A percentile compares a stretch with the other conserved stretches of the same genome.
These are phyloP conservation scores for Melanerpes formicivorus DNA, from an alignment of 2,113 vertebrate species.

Conservation along the genomic window DNA sequence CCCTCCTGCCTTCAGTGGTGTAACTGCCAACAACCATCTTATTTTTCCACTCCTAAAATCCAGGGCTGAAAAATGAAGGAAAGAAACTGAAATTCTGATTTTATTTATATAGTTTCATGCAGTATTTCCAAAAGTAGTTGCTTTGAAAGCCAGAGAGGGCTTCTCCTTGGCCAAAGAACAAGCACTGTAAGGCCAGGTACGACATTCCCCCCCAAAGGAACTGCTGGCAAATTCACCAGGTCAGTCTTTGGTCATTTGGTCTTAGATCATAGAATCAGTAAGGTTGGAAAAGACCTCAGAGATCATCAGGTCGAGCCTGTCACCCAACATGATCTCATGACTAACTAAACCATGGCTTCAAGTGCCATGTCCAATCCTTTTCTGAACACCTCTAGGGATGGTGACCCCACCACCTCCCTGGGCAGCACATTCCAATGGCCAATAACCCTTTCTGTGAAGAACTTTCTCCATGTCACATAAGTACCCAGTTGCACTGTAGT, in stretches of 20 bases:
- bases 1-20: not conserved
- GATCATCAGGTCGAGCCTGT: too few relatives aligned
- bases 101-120: not conserved
- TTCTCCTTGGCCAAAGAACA: not conserved
- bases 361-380: too few relatives aligned
- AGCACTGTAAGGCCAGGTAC: not conserved
- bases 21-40: not conserved
- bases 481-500: not conserved
- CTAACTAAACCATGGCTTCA: too few relatives aligned
- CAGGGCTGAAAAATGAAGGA: not conserved
- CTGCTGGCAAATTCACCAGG: fast-evolving
- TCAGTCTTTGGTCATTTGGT: not conserved
- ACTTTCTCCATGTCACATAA: not conserved
- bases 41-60: slow-evolving; percentile 31
- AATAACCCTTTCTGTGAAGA: too few relatives aligned
- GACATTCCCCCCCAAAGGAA: not conserved
- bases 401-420: too few relatives aligned
- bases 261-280: too few relatives aligned
- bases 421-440: too few relatives aligned
- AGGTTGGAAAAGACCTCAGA: too few relatives aligned
- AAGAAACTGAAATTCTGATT: not conserved
- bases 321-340: too few relatives aligned
- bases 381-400: too few relatives aligned
- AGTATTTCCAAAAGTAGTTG: not conserved
- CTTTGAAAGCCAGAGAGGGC: not conserved